Evolutionary conservation across 2,888 invertebrate genomes (phyloP), one percentile per base, ranked within the genome.

Genomic region (Metellina segmentata): DNA sequence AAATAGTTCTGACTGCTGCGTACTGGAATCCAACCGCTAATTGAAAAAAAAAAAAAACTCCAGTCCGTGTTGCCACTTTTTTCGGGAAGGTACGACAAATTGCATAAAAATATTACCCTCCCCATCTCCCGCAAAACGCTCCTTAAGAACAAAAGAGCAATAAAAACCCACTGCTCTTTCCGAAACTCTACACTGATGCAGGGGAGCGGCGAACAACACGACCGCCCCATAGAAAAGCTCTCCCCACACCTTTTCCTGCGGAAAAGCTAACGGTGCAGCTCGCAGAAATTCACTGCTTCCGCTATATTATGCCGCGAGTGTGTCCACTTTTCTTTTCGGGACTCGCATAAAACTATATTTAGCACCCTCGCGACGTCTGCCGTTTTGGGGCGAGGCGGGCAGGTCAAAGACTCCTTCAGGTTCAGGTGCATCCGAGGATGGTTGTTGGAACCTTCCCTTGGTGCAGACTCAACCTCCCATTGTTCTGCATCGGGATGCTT

Each of bases 381-480:
- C 48, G 53, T 53, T 75, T 34, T 34, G 9, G 77, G 85, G 70
- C 34, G 77, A 52, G 34, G 83, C 79, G 51, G 75, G 53, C 85
- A 79, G 86, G 86, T 87, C 86, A 87, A 79, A 87, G 86, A 87
- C 86, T 79, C 52, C 79, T 79, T 87, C 86, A 87, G 86, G 86
- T 87, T 78, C 52, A 34, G 34, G 34, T 34, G 34, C 34, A 34
- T 34, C 34, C 1, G 34, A 34, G 34, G 34, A 34, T 34, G 34
- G 34, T 4, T 34, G 1, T 34, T 34, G 34, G 34, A 34, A 34
- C 34, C 34, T 34, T 34, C 34, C 34, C 34, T 34, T 34, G 34
- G 34, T 34, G 34, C 34, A 34, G 34, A 34, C 34, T 34, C 34
- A 34, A 34, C 34, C 34, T 34, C 34, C 34, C 34, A 34, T 34